Evolutionary conservation across 2,113 vertebrate genomes (phyloP).

Genomic region (Tonatia bakeri): DNA sequence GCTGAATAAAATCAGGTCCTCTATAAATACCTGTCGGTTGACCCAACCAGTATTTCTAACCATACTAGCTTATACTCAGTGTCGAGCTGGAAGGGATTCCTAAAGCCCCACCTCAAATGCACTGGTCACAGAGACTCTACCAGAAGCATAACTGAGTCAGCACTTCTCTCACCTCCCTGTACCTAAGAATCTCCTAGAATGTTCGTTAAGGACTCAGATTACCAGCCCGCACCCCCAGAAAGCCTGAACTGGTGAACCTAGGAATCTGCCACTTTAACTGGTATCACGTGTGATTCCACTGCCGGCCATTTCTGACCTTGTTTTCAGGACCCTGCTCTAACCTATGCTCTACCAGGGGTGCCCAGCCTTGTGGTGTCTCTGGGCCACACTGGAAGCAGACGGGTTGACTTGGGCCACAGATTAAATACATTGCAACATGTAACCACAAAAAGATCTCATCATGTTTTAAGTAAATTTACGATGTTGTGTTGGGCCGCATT

Average conservation of each 20-base stretch:
- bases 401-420: no score
- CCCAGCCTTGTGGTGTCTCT: no score
- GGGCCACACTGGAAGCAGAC: no score
- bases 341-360: not conserved
- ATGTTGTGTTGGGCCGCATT: no score
- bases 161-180: not conserved
- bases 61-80: not conserved
- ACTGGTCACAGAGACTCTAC: not conserved
- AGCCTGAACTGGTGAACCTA: not conserved
- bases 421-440: no score
- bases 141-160: not conserved
- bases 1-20: not conserved
- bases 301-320: not conserved
- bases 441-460: no score
- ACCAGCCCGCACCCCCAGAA: not conserved
- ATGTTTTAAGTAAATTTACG: no score
- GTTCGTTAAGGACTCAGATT: not conserved
- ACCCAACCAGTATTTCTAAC: not conserved
- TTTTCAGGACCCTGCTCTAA: not conserved
- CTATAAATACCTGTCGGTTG: not conserved
- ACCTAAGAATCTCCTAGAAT: not conserved
- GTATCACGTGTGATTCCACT: not conserved
- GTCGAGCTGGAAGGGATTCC: not conserved
- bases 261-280: not conserved
- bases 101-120: not conserved